Evolutionary conservation across 2,797 vertebrate genomes (phyloP), one percentile per base, ranked within the genome.

Genomic region (Chiroxiphia lanceolata): DNA sequence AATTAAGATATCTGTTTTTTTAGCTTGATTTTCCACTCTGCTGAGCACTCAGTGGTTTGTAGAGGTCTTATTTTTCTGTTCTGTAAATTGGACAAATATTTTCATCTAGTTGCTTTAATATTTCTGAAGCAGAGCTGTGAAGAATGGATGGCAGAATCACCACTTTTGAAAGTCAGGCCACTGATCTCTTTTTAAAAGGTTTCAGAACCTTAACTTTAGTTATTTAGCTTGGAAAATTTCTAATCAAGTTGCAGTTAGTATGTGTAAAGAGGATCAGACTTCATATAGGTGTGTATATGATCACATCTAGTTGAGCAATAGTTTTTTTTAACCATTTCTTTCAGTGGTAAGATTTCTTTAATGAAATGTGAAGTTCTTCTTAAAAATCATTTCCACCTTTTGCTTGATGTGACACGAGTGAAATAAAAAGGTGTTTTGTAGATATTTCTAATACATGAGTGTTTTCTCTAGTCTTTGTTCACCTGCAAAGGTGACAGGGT

Each of bases 51-150:
- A 54, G 69, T 72, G 59, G 23, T 83, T 93, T 0, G 1, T 36
- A 92, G 47, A 61, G 15, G 11, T 86, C 47, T 70, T 94, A 27
- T 83, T 89, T 94, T 95, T 87, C 53, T 89, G 77, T 80, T 92
- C 57, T 94, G 65, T 75, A 60, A 83, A 65, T 67, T 1, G 1
- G 34, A 81, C 33, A 96, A 91, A 95, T 67, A 51, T 38, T 59
- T 92, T 93, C 29, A 36, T 89, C 61, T 90, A 89, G 70, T 92
- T 95, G 27, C 82, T 96, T 80, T 94, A 76, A 47, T 74, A 75
- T 89, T 94, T 95, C 68, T 94, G 59, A 26, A 79, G 21, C 51
- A 50, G 54, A 78, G 25, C 70, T 33, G 3, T 75, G 47, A 82
- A 59, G 61, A 80, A 70, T 23, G 34, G n/a, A 40, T 77, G 69